Base-by-base conservation (phyloP, 2,113 vertebrate genomes). In the Hyperoodon ampullatus region DNA sequence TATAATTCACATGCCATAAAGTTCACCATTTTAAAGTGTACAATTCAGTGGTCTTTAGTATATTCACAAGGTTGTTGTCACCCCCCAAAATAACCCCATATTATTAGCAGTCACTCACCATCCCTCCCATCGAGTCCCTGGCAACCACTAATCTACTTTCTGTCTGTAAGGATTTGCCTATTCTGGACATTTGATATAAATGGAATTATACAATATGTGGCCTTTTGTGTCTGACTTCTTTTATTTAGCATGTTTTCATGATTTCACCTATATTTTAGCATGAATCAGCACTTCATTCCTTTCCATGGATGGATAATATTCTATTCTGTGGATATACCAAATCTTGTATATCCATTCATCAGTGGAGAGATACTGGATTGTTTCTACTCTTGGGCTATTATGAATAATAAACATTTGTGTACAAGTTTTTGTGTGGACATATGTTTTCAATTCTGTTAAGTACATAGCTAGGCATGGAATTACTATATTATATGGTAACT, bases 241-340 rank as follows among this genome's bases (percentile, higher is more conserved):
- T 53, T 33, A 84, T 33, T 61, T 75, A 85, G 24, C 71, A 72
- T 72, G 39, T 55, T 92, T 89, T 80, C 42, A 92, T 80, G 42
- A 53, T 88, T 44, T 92, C 28, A 90, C 42, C 61, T 42, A 53
- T 95, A 83, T 71, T 55, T 92, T 92, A 70, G 24, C 26, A 77
- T 85, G 53, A 70, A 70, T 90, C 61, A 61, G 60, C 35, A 77
- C 61, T 68, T 50, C 53, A 86, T 55, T 91, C 53, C 26, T 86
- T 91, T 86, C 86, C 53, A 71, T 63, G 44, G 82, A 15, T 84
- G 16, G 84, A 60, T 84, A 66, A 94, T 90, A 50, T n/a, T 95
- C 63, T 55, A 50, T 10, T 53, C 16, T 70, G 60, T 60, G 47
- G 50, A 47, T 77, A 78, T 78, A 77, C 47, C 28, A 53, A 33